Base-by-base conservation (phyloP, 2,888 invertebrate genomes). In the Temnothorax ravouxi region DNA sequence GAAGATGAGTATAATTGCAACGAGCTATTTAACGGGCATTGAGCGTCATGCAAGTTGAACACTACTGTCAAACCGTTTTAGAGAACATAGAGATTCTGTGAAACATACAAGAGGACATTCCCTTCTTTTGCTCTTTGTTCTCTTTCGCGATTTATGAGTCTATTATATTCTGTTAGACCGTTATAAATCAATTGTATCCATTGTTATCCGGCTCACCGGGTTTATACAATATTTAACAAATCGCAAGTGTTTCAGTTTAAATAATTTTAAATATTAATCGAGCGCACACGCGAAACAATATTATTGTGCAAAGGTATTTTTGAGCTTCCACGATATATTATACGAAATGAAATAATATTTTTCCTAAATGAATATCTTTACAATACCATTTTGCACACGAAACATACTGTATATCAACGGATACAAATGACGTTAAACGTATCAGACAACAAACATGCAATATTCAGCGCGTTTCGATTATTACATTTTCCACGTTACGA, bases 401-500 rank as follows among this genome's bases (percentile, higher is more conserved):
- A 47, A 71, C 47, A 72, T 54, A 56, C 79, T 47, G 79, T 71
- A 50, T 38, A 71, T 71, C 79, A 71, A 38, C 47, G 59, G 47
- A 5, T 34, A 71, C 79, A 71, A 79, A 71, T 71, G 79, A 79
- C 71, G 79, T 67, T 59, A 72, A 71, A 71, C 59, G 47, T 59
- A 72, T 80, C 79, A 59, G 38, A 71, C 59, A 80, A 50, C 72
- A 59, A 72, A 47, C 59, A 80, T 59, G 59, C 79, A 71, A 80
- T 80, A 80, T 80, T 59, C 79, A 71, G 21, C 71, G 34, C 59
- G 38, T 59, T 80, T 80, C 72, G 59, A 71, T 80, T 80, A 71
- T 59, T 71, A 80, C 56, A 80, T 80, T 80, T 71, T 80, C 79
- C 59, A 13, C 64, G 67, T 25, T 47, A 47, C 25, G 13, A 80